phyloP scores from a whole-genome alignment of 2,797 vertebrate genomes.

The Malurus splendens region DNA sequence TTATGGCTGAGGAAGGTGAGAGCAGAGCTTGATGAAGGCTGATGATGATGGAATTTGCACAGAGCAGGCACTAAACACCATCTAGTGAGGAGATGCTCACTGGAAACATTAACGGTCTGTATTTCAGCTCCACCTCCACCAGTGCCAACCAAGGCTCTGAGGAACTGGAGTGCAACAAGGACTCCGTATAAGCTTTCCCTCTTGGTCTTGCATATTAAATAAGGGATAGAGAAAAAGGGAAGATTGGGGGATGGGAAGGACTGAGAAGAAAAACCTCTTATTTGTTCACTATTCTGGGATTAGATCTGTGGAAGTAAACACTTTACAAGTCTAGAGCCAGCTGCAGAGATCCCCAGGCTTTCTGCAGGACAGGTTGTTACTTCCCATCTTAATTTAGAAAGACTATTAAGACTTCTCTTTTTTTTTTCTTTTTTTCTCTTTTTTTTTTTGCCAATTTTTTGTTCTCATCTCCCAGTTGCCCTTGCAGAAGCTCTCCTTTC shows the following conservation, averaged over 20 bases:
- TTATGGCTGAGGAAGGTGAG: background rate
- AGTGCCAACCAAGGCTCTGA: background rate
- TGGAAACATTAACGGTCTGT: background rate
- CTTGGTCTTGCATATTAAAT: background rate
- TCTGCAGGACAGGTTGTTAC: background rate
- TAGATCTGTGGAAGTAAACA: background rate
- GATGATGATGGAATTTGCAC: background rate
- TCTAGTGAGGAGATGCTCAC: accelerated
- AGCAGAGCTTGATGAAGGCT: background rate
- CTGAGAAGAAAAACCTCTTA: background rate
- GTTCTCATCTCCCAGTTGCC: background rate
- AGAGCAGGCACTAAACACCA: background rate
- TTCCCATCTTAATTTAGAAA: background rate
- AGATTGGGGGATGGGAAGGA: background rate
- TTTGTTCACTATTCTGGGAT: background rate
- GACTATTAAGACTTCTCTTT: background rate
- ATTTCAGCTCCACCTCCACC: background rate
- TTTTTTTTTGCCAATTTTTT: background rate
- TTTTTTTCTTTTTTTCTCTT: background rate
- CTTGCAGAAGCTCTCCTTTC: background rate
- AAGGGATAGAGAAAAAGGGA: background rate
- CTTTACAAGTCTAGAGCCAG: background rate
- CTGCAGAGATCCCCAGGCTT: background rate
- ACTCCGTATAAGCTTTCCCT: background rate
- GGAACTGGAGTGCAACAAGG: background rate